Conservation (phyloP, 2,113 vertebrate species). For the Genyomyrus donnyi region DNA sequence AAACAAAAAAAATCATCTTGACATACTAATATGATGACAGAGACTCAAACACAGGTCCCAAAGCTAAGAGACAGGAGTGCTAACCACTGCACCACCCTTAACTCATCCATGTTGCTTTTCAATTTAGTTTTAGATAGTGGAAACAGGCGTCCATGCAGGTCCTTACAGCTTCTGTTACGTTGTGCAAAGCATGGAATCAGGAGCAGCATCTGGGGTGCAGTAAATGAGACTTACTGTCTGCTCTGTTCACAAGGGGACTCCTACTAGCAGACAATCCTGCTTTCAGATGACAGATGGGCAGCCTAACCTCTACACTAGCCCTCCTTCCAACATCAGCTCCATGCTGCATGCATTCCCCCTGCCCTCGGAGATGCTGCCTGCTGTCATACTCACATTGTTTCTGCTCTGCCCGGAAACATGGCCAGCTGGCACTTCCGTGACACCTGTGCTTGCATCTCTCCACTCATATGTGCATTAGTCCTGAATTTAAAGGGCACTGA, state of each 20-base stretch:
- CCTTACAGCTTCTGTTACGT: neutral
- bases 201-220: neutral
- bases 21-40: neutral
- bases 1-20: neutral
- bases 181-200: neutral
- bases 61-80: neutral
- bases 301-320: neutral
- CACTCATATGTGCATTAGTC: neutral
- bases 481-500: neutral
- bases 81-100: neutral
- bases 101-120: too few relatives aligned
- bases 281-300: neutral
- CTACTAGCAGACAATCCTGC: neutral
- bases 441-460: neutral
- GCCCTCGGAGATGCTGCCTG: neutral
- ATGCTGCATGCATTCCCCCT: neutral
- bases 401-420: neutral
- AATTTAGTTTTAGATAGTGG: neutral
- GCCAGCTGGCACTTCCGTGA: neutral
- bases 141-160: neutral
- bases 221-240: neutral
- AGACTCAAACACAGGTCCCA: neutral
- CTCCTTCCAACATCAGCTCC: neutral
- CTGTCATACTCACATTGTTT: neutral
- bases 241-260: neutral